phyloP scores from a whole-genome alignment of 2,888 invertebrate genomes.

The Spodoptera littoralis region DNA sequence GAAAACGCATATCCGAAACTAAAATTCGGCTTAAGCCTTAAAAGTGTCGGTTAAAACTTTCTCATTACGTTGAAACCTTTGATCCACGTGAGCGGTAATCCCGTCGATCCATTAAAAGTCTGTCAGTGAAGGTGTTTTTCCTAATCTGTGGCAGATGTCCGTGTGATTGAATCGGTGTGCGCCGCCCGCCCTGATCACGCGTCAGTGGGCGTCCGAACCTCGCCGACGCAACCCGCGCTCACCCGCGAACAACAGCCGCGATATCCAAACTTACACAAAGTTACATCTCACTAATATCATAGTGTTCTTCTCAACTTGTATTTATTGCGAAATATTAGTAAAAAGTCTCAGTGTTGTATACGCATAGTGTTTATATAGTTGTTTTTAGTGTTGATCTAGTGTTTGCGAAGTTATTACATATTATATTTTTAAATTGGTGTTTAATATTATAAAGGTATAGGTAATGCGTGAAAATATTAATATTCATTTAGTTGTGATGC shows the following conservation, averaged over 20 bases:
- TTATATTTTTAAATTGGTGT: constrained; percentile 27
- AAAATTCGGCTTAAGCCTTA: constrained; percentile 14
- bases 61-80: constrained; percentile 29
- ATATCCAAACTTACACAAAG: constrained; percentile 33
- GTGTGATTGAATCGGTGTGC: constrained; percentile 64
- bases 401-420: constrained; percentile 23
- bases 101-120: constrained; percentile 66
- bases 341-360: constrained; percentile 41
- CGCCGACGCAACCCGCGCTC: constrained; percentile 31
- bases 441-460: constrained; percentile 33
- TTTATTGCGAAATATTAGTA: constrained; percentile 22
- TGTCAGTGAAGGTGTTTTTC: constrained; percentile 67
- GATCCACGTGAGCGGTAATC: constrained; percentile 52
- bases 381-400: constrained; percentile 50
- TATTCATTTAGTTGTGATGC: not conserved
- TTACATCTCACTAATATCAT: constrained; percentile 23
- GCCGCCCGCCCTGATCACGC: constrained; percentile 54
- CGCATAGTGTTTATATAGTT: constrained; percentile 47
- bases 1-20: not conserved
- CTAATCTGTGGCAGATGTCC: constrained; percentile 71
- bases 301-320: constrained; percentile 21
- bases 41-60: constrained; percentile 49
- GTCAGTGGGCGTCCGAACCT: constrained; percentile 56
- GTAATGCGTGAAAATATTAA: not conserved
- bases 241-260: constrained; percentile 34